Evolutionary conservation across 2,113 vertebrate genomes (phyloP).

Genomic region (Pseudorasbora parva): DNA sequence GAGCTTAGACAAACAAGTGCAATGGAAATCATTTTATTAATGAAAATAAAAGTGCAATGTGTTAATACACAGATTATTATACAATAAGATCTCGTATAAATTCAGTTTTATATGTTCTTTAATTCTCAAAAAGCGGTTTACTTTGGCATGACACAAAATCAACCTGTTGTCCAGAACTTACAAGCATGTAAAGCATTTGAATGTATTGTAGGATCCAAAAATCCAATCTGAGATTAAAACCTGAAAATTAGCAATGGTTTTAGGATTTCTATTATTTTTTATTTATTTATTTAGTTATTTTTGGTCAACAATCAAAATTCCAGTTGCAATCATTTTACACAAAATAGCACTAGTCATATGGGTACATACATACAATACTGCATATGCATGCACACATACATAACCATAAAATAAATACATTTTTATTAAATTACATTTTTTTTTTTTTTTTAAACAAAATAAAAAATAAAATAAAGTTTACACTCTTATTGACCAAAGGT

Average conservation of each 20-base stretch:
- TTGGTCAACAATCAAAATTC: too few relatives aligned
- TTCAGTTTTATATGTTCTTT: not conserved
- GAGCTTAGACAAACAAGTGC: not conserved
- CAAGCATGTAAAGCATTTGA: not conserved
- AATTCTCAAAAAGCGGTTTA: not conserved
- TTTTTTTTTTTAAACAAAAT: too few relatives aligned
- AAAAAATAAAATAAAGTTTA: too few relatives aligned
- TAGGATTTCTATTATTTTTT: not conserved
- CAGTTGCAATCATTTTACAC: too few relatives aligned
- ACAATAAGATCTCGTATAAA: not conserved
- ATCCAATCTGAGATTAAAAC: not conserved
- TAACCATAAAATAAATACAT: too few relatives aligned
- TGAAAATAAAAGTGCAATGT: slow-evolving; percentile 24
- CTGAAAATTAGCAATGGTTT: not conserved
- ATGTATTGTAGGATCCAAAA: not conserved
- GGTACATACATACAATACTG: too few relatives aligned
- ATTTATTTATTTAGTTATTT: too few relatives aligned
- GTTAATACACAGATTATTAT: not conserved
- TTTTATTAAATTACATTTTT: too few relatives aligned
- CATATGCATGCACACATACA: too few relatives aligned
- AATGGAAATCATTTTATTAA: slow-evolving; percentile 18
- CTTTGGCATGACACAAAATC: not conserved
- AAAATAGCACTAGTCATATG: too few relatives aligned
- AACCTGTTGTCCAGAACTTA: not conserved
- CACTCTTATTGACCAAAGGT: too few relatives aligned